Base-by-base conservation (phyloP, 2,797 vertebrate genomes). In the Silurus lanzhouensis region DNA sequence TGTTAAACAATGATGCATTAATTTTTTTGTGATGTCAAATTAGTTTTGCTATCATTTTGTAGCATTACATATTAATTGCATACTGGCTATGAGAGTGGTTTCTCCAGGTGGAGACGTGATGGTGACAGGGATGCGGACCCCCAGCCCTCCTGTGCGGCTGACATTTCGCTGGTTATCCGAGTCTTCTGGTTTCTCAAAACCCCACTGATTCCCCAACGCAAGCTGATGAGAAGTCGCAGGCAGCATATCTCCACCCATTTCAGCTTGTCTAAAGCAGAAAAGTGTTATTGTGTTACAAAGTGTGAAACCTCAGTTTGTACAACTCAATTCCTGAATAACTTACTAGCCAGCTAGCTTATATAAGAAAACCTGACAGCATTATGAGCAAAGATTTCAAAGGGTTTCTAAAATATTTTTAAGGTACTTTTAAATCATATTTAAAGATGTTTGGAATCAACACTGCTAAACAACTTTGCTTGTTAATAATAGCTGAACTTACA, bases 141-240 rank as follows among this genome's bases (percentile, higher is more conserved):
- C 87, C 1, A 95, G 90, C 81, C 95, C 94, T 14, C 93, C 95
- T 84, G 96, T 96, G 67, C 94, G 93, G 0, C 93, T 95, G 79
- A 97, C 95, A 0, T 98, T 99, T 82, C 93, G 96, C 93, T 97
- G 97, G 91, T 98, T 98, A 92, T 99, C 97, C 0, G 96, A 96
- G 38, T 98, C 97, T 90, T 98, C 98, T 0, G 94, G 94, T 86
- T 95, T 96, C 63, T 97, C 96, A 0, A 94, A 90, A 17, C 95
- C 92, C 91, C 96, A 97, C 86, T 92, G 93, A 8, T 92, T 92
- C 13, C 84, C 91, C 7, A 91, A 94, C 0, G 94, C 92, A 87
- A 92, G 95, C 85, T 95, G 96, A 88, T 96, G 92, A 3, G 95
- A 92, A 10, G 92, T 92, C 76, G 90, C 75, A 58, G 89, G 90